These are phyloP conservation scores for Amphipoea oculea DNA, from an alignment of 2,888 invertebrate genomes.

Conservation along the genomic window DNA sequence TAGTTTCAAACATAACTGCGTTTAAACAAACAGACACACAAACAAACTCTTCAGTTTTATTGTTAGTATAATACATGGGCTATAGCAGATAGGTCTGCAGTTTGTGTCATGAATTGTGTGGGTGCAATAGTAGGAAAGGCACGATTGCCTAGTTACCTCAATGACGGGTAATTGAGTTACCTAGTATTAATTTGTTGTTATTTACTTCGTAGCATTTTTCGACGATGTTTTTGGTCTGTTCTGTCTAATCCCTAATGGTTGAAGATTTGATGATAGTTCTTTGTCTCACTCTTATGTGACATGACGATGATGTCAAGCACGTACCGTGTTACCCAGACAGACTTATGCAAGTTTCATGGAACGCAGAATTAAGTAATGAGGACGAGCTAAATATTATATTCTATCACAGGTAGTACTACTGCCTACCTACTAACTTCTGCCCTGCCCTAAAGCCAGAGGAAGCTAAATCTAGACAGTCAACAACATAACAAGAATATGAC, in stretches of 20 bases:
- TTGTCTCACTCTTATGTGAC: neutral
- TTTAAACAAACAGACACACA: no score
- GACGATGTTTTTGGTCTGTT: neutral
- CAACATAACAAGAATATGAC: neutral
- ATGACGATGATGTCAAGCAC: neutral
- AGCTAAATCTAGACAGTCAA: neutral
- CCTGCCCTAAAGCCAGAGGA: neutral
- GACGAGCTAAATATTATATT: neutral
- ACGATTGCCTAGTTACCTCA: neutral
- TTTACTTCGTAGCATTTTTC: neutral
- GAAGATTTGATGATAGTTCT: neutral
- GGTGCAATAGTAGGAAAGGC: neutral
- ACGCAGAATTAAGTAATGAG: neutral
- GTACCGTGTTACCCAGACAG: neutral
- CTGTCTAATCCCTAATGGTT: neutral
- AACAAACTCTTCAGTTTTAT: no score
- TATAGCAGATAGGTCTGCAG: slow-evolving; percentile 1
- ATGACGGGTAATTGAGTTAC: no score
- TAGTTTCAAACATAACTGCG: no score
- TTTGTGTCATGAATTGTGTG: slow-evolving; percentile 15
- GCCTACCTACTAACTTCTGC: no score
- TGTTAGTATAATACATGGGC: no score
- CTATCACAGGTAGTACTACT: neutral
- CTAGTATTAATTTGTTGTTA: neutral
- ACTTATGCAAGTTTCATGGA: neutral